These are phyloP conservation scores for Drosophila pseudotakahashii DNA, from an alignment of 2,888 invertebrate genomes.

Conservation along the genomic window DNA sequence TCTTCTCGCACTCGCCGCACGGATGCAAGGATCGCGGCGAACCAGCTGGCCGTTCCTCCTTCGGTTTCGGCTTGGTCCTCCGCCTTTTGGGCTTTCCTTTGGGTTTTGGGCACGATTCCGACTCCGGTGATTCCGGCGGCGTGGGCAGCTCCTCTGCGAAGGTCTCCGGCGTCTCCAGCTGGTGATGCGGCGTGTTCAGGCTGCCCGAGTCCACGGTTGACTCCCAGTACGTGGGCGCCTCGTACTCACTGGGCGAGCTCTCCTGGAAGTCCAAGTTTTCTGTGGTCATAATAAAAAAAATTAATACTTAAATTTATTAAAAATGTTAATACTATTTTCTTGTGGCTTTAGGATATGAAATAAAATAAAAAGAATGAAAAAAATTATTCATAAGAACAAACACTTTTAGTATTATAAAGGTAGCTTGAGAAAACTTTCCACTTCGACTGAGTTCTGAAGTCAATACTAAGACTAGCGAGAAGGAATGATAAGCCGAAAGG, in stretches of 20 bases:
- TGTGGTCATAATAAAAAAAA: not conserved
- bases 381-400: too few species aligned
- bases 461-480: too few species aligned
- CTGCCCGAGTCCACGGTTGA: slow-evolving; percentile 25
- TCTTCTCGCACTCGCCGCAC: slow-evolving; percentile 76
- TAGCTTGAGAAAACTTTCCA: too few species aligned
- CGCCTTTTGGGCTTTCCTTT: not conserved
- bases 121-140: not conserved
- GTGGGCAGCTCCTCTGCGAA: slow-evolving; percentile 7
- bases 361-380: too few species aligned
- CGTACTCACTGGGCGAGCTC: slow-evolving; percentile 1
- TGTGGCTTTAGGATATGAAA: too few species aligned
- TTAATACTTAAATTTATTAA: too few species aligned
- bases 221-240: slow-evolving; percentile 30
- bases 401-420: too few species aligned
- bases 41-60: not conserved
- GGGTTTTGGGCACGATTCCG: not conserved
- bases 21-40: slow-evolving; percentile 58
- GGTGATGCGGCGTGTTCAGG: slow-evolving; percentile 61
- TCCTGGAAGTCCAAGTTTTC: slow-evolving; percentile 55
- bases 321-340: too few species aligned
- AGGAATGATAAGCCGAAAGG: too few species aligned
- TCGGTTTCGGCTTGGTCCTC: slow-evolving; percentile 16
- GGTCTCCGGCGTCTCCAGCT: slow-evolving; percentile 48
- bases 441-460: too few species aligned